Base-by-base conservation (phyloP, 1,140 invertebrate genomes). In the Mizuhopecten yessoensis region DNA sequence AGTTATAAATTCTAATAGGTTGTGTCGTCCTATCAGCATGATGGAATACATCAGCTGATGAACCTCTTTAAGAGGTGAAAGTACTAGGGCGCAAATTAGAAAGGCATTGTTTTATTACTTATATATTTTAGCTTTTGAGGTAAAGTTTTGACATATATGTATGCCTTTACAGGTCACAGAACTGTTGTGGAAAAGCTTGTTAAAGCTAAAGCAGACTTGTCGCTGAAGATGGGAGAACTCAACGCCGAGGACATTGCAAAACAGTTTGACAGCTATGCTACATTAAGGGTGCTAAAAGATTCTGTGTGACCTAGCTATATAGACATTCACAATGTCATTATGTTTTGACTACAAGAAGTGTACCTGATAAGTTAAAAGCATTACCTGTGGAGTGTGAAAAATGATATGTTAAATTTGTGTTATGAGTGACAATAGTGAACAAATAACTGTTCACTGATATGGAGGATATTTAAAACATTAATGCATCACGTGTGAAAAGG, bases 121-220 rank as follows among this genome's bases (percentile, higher is more conserved):
- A n/a, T n/a, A n/a, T n/a, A n/a, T n/a, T n/a, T n/a, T n/a, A n/a
- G n/a, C n/a, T n/a, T n/a, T n/a, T n/a, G n/a, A n/a, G n/a, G n/a
- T n/a, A n/a, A n/a, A n/a, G n/a, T n/a, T n/a, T n/a, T n/a, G n/a
- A n/a, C n/a, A n/a, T n/a, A n/a, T n/a, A n/a, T n/a, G n/a, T n/a
- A n/a, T n/a, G n/a, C n/a, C 36, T 39, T 94, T 94, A 20, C 91
- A 96, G 96, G 96, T 57, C 95, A 96, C 90, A 91, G 90, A 39
- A 94, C 95, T 57, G 93, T 97, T 87, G 96, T 96, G 9, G 94
- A 96, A 86, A 86, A 94, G 34, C 89, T 97, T 33, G 42, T 97
- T 34, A 92, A 93, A 86, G 94, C 95, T 39, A 94, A 94, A 39
- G 96, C 96, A 34, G 94, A 97, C 90, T 91, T 92, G 0, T 89